Conservation (phyloP, 1,140 invertebrate genomes). For the Ridgeia piscesae region DNA sequence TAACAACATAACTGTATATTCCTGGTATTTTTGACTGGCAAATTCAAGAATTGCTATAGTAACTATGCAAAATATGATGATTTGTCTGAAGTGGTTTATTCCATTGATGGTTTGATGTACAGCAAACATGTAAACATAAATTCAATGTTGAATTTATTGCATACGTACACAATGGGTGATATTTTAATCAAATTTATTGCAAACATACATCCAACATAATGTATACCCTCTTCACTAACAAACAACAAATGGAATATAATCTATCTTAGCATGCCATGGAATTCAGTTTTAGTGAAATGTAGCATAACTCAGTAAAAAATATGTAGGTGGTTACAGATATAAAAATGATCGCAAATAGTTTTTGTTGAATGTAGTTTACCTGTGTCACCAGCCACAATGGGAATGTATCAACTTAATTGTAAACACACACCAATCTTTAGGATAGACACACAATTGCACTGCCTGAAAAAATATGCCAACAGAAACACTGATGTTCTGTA, state of each 20-base stretch:
- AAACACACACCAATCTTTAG: background rate
- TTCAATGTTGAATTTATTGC: no score
- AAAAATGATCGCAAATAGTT: background rate
- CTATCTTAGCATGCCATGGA: background rate
- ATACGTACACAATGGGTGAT: no score
- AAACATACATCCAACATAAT: no score
- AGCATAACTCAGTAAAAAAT: background rate
- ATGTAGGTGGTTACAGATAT: background rate
- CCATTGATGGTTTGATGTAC: no score
- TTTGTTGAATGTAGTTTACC: background rate
- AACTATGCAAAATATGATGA: no score
- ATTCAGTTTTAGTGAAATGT: background rate
- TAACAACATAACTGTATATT: no score
- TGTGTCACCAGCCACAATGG: background rate
- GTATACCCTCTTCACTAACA: background rate
- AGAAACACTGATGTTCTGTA: background rate
- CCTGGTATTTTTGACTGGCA: no score
- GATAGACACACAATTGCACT: background rate
- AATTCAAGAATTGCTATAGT: no score
- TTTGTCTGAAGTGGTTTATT: no score
- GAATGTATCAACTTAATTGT: background rate
- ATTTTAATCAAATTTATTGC: no score
- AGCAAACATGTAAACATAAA: background rate
- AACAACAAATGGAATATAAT: background rate
- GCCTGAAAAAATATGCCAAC: background rate